Percentiles rank a stretch among this genome's conserved stretches.
phyloP scores from a whole-genome alignment of 2,113 vertebrate genomes.

The Polypterus senegalus region DNA sequence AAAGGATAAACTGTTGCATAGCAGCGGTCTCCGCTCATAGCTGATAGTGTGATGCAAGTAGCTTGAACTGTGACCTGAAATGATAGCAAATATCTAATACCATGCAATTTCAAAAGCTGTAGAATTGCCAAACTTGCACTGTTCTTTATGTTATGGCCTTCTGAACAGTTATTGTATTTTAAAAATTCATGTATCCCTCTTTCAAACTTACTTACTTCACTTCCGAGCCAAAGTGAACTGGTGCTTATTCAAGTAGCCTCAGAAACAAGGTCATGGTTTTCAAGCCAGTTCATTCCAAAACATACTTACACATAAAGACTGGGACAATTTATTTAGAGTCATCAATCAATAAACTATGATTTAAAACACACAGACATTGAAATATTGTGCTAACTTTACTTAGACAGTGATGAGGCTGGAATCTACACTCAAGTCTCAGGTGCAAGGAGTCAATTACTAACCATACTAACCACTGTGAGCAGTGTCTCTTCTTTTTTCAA shows the following conservation, averaged over 20 bases:
- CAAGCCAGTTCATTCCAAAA: no score
- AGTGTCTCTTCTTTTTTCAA: no score
- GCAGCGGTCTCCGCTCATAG: constrained; percentile 67
- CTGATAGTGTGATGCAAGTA: constrained; percentile 65
- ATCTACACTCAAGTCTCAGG: no score
- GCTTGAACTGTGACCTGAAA: constrained; percentile 63
- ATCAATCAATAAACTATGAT: no score
- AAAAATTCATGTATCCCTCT: not conserved
- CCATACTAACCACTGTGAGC: no score
- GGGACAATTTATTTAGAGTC: no score
- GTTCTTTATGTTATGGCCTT: not conserved
- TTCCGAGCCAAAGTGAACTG: not conserved
- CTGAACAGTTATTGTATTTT: not conserved
- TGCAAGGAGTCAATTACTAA: no score
- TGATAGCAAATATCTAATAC: not conserved
- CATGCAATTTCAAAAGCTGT: not conserved
- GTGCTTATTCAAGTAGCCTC: not conserved
- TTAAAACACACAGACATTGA: no score
- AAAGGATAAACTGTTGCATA: constrained; percentile 63
- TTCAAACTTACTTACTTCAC: not conserved
- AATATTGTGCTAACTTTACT: no score
- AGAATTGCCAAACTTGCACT: no score
- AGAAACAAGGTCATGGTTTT: not conserved
- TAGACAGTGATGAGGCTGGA: no score
- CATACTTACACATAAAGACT: no score